Evolutionary conservation across 92 coral and sea anemone genomes (phyloP).

Genomic region (Nematostella vectensis): DNA sequence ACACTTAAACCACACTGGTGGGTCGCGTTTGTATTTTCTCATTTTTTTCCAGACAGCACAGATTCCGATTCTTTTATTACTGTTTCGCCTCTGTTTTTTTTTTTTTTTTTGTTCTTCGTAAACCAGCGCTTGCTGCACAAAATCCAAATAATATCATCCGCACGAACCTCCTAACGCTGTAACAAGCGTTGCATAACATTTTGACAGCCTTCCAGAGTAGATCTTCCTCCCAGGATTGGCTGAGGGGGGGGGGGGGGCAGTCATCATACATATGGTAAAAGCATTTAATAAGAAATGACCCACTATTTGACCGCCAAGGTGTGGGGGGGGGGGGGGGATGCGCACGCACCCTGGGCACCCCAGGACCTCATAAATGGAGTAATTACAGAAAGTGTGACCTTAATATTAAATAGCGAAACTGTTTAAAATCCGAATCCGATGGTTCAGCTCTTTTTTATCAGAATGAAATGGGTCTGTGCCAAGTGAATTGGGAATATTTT

Average conservation of each 20-base stretch:
- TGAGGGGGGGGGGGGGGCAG: too few relatives aligned
- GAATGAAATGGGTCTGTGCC: too few relatives aligned
- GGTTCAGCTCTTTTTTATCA: too few relatives aligned
- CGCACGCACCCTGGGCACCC: slow-evolving; percentile 14
- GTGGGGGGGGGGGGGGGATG: slow-evolving; percentile 41
- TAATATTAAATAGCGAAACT: not conserved
- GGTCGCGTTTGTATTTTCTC: slow-evolving; percentile 18
- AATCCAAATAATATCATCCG: slow-evolving; percentile 31
- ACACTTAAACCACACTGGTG: slow-evolving; percentile 26
- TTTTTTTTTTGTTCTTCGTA: slow-evolving; percentile 38
- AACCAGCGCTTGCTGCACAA: slow-evolving; percentile 40
- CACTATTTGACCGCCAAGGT: too few relatives aligned
- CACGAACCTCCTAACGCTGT: slow-evolving; percentile 38
- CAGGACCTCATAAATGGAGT: not conserved
- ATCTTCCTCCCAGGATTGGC: slow-evolving; percentile 32
- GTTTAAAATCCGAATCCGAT: not conserved
- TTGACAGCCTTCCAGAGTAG: slow-evolving; percentile 34
- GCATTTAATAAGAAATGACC: too few relatives aligned
- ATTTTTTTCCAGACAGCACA: not conserved
- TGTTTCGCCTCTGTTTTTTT: not conserved
- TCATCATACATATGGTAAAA: too few relatives aligned
- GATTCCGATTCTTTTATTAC: not conserved
- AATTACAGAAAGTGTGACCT: not conserved
- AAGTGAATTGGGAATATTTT: too few relatives aligned
- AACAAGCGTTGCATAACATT: slow-evolving; percentile 40